Evolutionary conservation across 1,140 invertebrate species (phyloP).

Genomic region (Geopemphigus sp.): DNA sequence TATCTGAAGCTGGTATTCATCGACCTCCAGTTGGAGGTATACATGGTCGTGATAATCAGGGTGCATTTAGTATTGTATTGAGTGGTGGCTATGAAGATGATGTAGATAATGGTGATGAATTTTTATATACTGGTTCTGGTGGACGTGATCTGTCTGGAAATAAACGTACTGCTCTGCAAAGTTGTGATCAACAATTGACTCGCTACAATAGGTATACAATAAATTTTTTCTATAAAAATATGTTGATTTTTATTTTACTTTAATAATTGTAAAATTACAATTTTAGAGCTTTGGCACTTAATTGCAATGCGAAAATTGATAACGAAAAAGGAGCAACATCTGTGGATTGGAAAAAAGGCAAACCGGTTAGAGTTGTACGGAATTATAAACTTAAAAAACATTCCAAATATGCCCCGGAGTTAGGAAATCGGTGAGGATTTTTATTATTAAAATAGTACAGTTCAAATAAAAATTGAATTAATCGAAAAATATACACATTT

Average conservation of each 20-base stretch:
- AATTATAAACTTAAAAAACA: constrained; percentile 73
- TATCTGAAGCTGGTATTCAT: constrained; percentile 79
- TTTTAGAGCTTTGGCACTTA: constrained; percentile 72
- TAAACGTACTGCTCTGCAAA: constrained; percentile 76
- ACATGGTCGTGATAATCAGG: constrained; percentile 74
- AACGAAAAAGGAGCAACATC: constrained; percentile 68
- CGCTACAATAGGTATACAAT: constrained; percentile 68
- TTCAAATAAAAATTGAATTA: too few relatives aligned
- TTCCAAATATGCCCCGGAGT: constrained; percentile 75
- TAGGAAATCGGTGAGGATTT: constrained; percentile 63
- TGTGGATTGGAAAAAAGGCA: constrained; percentile 70
- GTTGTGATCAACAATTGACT: constrained; percentile 76
- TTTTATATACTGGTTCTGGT: constrained; percentile 81
- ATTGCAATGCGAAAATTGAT: constrained; percentile 70
- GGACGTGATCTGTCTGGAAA: constrained; percentile 80
- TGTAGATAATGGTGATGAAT: constrained; percentile 77
- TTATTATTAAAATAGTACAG: too few relatives aligned
- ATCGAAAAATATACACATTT: too few relatives aligned
- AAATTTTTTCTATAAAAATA: not conserved
- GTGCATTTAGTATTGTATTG: constrained; percentile 80
- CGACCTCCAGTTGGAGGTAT: constrained; percentile 82
- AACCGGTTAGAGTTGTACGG: constrained; percentile 76
- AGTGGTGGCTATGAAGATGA: constrained; percentile 88
- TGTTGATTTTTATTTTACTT: not conserved
- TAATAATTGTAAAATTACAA: not conserved